Evolutionary conservation across 2,888 invertebrate species (phyloP), one percentile per base, ranked within the genome.

Genomic region (Formica aserva): DNA sequence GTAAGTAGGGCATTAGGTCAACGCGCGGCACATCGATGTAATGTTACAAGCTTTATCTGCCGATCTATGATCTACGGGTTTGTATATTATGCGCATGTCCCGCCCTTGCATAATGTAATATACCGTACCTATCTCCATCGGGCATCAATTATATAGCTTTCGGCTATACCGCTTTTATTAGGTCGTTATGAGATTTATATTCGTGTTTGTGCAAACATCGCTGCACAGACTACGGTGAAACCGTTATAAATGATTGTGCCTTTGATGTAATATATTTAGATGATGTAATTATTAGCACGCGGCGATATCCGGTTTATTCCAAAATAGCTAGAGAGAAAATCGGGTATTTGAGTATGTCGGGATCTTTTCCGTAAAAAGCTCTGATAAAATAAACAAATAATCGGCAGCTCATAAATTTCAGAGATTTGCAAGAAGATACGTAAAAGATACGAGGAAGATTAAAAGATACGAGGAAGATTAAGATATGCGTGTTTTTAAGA

Each of bases 1-100:
- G 82, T 65, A 91, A 91, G 88, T 91, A 86, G 92, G 92, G 92
- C 91, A 93, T 88, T 93, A 83, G 92, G 93, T 93, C 91, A 92
- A 78, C 89, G 82, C 69, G 77, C 88, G 85, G 86, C 89, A 87
- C 86, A 90, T 91, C 89, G 90, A 92, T 89, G 91, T 87, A 88
- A 91, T 88, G 89, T 86, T 85, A 86, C 85, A 85, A 90, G 89
- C 91, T 88, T 52, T 82, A 66, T 67, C 60, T 77, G 88, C 52
- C 86, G 87, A 89, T 87, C 85, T 87, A 57, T 76, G 67, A 85
- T 85, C 67, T 76, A 84, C 69, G 76, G 65, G 60, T 82, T 83
- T 77, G 57, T 41, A 32, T 60, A 26, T 66, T 66, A 57, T 26
- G 38, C 63, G 74, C 82, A 52, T 32, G 75, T 63, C 57, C 38